A percentile compares a stretch with the other conserved stretches of the same genome.
These are phyloP conservation scores for Rhagonycha fulva DNA, from an alignment of 2,888 invertebrate species.

Conservation along the genomic window DNA sequence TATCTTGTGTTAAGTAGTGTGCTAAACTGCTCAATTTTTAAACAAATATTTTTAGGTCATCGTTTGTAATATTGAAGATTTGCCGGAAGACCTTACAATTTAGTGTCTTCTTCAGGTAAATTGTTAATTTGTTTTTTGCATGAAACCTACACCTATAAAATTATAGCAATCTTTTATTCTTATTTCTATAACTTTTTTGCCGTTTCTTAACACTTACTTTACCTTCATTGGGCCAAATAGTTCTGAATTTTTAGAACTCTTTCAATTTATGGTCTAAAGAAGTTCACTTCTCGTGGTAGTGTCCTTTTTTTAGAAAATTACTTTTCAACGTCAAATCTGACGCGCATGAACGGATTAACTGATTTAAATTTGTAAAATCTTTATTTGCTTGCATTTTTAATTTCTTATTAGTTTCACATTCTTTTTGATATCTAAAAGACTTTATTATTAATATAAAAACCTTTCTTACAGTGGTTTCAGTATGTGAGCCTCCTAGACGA, in stretches of 20 bases:
- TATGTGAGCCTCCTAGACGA: background rate
- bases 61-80: background rate
- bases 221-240: background rate
- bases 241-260: background rate
- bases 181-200: background rate
- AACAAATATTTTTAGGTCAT: conserved; percentile 11
- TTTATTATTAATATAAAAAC: background rate
- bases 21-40: too few species aligned
- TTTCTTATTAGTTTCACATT: background rate
- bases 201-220: background rate
- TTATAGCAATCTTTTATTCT: background rate
- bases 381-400: background rate
- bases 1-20: background rate
- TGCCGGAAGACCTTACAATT: background rate
- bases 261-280: background rate
- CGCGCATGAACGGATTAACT: too few species aligned
- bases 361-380: too few species aligned
- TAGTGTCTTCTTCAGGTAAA: background rate
- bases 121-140: background rate
- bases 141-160: background rate
- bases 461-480: background rate
- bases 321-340: background rate
- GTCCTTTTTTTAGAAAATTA: background rate
- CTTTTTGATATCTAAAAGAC: background rate
- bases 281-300: background rate